phyloP scores from a whole-genome alignment of 2,797 vertebrate species.

The Cyclura pinguis region DNA sequence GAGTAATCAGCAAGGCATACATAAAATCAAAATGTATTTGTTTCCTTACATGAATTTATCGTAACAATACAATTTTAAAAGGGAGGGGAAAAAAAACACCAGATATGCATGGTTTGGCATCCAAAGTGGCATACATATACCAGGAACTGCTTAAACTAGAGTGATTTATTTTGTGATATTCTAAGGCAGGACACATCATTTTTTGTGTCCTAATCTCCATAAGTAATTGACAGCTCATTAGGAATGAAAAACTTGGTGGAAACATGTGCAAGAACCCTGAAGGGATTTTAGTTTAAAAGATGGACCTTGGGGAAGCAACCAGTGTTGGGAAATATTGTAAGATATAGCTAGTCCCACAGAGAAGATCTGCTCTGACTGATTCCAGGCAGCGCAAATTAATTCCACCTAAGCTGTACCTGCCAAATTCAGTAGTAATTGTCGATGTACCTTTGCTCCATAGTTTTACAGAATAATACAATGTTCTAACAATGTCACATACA shows the following conservation, averaged over 20 bases:
- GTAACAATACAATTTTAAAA: constrained; percentile 54
- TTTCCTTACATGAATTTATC: constrained; percentile 71
- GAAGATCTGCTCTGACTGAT: neutral
- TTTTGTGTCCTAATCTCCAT: constrained; percentile 60
- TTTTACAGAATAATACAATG: neutral
- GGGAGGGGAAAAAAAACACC: neutral
- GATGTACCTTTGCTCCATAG: neutral
- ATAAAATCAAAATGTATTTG: constrained; percentile 75
- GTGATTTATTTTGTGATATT: constrained; percentile 60
- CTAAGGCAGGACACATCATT: constrained; percentile 62
- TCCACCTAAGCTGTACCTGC: neutral
- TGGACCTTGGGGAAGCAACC: neutral
- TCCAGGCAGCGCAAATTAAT: neutral
- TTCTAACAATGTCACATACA: neutral
- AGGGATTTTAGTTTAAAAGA: constrained; percentile 19
- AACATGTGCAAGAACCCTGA: neutral
- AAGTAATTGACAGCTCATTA: constrained; percentile 59
- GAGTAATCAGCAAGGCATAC: constrained; percentile 76
- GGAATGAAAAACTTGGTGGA: neutral
- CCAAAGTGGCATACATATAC: constrained; percentile 43
- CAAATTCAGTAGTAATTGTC: neutral
- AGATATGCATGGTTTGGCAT: constrained; percentile 22
- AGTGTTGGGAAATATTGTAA: constrained; percentile 6
- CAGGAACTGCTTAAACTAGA: constrained; percentile 37
- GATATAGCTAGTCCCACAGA: neutral